A percentile compares a stretch with the other conserved stretches of the same genome.
These are phyloP conservation scores for Heteromormyrus szaboi DNA, from an alignment of 2,797 vertebrate species.

Conservation along the genomic window DNA sequence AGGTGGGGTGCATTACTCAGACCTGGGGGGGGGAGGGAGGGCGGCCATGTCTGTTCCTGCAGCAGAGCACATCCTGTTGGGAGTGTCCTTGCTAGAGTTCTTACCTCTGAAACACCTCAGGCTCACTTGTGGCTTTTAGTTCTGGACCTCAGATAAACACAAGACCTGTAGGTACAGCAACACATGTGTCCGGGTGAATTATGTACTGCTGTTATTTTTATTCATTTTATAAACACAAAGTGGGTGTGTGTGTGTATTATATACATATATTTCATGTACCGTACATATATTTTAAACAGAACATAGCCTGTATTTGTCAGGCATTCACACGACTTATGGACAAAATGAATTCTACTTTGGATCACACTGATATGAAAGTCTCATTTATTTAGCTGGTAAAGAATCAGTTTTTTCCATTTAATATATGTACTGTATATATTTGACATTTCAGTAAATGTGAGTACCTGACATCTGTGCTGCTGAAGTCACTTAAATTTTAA, in stretches of 20 bases:
- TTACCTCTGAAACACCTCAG: background rate
- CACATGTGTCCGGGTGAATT: background rate
- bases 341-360: background rate
- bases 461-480: background rate
- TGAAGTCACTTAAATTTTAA: background rate
- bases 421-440: background rate
- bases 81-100: background rate
- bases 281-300: background rate
- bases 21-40: conserved; percentile 41
- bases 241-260: background rate
- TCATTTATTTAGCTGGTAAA: background rate
- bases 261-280: background rate
- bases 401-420: background rate
- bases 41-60: conserved; percentile 29
- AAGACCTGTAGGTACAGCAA: background rate
- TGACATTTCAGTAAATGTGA: background rate
- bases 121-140: background rate
- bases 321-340: background rate
- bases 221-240: background rate
- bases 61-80: background rate
- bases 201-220: background rate
- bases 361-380: background rate
- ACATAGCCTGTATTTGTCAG: background rate
- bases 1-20: conserved; percentile 45
- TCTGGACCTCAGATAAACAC: background rate